These are phyloP conservation scores for Sitodiplosis mosellana DNA, from an alignment of 1,140 invertebrate species.

Conservation along the genomic window DNA sequence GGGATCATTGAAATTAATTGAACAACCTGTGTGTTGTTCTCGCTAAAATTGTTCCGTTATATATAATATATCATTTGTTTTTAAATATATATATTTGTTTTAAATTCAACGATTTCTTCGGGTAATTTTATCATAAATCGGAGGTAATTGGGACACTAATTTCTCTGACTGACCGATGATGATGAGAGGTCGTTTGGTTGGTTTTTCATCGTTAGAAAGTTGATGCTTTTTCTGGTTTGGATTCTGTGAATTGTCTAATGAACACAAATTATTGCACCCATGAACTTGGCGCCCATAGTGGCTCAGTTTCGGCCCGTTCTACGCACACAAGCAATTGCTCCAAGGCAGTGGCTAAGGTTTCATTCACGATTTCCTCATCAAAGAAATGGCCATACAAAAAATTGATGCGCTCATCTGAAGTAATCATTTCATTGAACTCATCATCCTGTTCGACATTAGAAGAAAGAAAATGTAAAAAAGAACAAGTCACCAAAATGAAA, in stretches of 20 bases:
- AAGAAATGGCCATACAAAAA: conserved; percentile 89
- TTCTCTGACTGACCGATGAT: too few relatives aligned
- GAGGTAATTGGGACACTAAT: too few relatives aligned
- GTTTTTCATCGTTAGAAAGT: too few relatives aligned
- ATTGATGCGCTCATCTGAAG: conserved; percentile 75
- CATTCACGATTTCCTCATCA: conserved; percentile 84
- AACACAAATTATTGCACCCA: conserved; percentile 91
- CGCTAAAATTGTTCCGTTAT: too few relatives aligned
- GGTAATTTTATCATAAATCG: too few relatives aligned
- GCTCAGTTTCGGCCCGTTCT: conserved; percentile 76
- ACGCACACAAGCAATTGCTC: conserved; percentile 67
- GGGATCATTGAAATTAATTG: too few relatives aligned
- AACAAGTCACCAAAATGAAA: not conserved
- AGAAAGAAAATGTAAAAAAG: conserved; percentile 4
- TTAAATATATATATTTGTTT: too few relatives aligned
- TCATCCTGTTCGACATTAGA: conserved; percentile 52
- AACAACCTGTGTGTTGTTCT: too few relatives aligned
- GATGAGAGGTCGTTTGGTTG: not conserved
- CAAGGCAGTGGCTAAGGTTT: conserved; percentile 70
- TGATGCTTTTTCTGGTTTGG: too few relatives aligned
- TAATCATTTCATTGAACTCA: conserved; percentile 79
- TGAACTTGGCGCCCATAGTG: conserved; percentile 86
- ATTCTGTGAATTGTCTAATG: conserved; percentile 1
- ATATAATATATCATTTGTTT: too few relatives aligned
- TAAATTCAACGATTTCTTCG: too few relatives aligned